phyloP scores from a whole-genome alignment of 2,888 invertebrate species.

The Rhamphomyia laevipes region DNA sequence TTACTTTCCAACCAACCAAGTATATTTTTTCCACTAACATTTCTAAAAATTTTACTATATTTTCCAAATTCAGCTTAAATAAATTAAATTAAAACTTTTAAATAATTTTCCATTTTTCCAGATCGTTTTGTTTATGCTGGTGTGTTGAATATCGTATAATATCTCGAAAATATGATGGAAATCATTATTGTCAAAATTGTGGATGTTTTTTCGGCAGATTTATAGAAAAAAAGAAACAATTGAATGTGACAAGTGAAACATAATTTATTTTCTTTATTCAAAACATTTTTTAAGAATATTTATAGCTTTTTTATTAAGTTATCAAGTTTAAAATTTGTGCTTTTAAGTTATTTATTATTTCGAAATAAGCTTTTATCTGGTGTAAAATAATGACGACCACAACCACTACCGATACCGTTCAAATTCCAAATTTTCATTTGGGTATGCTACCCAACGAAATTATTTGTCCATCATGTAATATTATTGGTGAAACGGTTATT shows the following conservation, averaged over 20 bases:
- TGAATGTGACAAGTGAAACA: slow-evolving; percentile 2
- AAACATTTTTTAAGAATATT: too few relatives aligned
- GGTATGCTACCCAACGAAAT: slow-evolving; percentile 23
- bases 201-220: slow-evolving; percentile 33
- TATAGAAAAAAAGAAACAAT: slow-evolving; percentile 22
- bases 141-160: slow-evolving; percentile 27
- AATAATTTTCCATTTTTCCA: slow-evolving; percentile 10
- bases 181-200: slow-evolving; percentile 34
- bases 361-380: too few relatives aligned
- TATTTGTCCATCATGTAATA: slow-evolving; percentile 28
- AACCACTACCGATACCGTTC: too few relatives aligned
- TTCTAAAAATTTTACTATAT: too few relatives aligned
- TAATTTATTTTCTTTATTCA: too few relatives aligned
- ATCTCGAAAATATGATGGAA: slow-evolving; percentile 30
- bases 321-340: too few relatives aligned
- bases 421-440: slow-evolving; percentile 12
- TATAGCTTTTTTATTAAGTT: too few relatives aligned
- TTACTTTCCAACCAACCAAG: too few relatives aligned
- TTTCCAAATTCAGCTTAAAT: neutral
- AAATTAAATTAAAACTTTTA: neutral
- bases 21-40: slow-evolving; percentile 7
- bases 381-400: too few relatives aligned
- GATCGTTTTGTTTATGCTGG: slow-evolving; percentile 28
- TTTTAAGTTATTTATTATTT: too few relatives aligned
- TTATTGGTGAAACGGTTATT: slow-evolving; percentile 23